Evolutionary conservation across 2,797 vertebrate species (phyloP), one percentile per base, ranked within the genome.

Genomic region (Acanthiza pusilla): DNA sequence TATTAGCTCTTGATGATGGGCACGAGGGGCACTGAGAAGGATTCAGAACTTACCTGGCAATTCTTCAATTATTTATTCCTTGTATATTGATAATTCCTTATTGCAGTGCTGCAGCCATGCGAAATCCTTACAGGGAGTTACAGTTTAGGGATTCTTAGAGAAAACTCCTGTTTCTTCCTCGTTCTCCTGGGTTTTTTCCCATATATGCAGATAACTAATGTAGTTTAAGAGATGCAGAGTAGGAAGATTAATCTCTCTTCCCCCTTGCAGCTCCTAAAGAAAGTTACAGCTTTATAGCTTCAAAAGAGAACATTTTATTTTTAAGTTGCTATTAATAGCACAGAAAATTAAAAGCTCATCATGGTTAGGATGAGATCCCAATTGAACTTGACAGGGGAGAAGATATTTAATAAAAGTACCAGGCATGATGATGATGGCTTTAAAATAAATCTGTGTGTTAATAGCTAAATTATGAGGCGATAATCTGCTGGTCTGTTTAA

Each of bases 251-350:
- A 90, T 95, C 25, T 94, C 53, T 90, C 67, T 94, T 88, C 70
- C 66, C 40, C 60, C 66, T 95, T 91, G 85, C 88, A 93, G 77
- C 79, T 93, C 91, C 79, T 85, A 86, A 90, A 86, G 92, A 91
- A 94, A 93, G 88, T 90, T 92, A 87, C 84, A 88, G 91, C 88
- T 94, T 93, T 91, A 58, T 34, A 67, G 91, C 94, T 96, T 90
- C 50, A 13, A 93, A 94, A 82, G 89, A 92, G 94, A 96, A 94
- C 85, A 88, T 94, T 96, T 96, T 96, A 96, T 97, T 96, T 96
- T 97, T 91, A 94, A 85, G 76, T 90, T 94, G 91, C 88, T 96
- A 96, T 94, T 93, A 93, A 93, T 96, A 95, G 91, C 67, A 71
- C 30, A 61, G 95, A 94, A 96, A 96, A 96, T 97, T 96, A 95